A percentile compares a stretch with the other conserved stretches of the same genome.
These are phyloP conservation scores for Chironomus tentans DNA, from an alignment of 2,888 invertebrate species.

Conservation along the genomic window DNA sequence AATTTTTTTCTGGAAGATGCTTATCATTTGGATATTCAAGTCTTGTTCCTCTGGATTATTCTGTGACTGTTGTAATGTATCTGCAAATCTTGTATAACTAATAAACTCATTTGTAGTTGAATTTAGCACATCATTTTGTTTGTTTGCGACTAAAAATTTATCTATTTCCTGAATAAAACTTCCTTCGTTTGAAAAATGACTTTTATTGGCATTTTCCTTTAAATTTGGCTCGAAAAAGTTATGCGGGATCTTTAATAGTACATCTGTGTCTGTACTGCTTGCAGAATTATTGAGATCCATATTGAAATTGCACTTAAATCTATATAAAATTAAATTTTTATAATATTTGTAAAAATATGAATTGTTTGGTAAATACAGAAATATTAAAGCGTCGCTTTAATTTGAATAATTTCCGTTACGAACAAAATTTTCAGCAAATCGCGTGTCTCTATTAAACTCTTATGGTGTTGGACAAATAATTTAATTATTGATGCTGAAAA, in stretches of 20 bases:
- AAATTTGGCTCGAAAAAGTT: conserved; percentile 15
- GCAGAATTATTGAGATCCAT: conserved; percentile 16
- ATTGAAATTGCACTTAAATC: neutral
- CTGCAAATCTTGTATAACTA: conserved; percentile 56
- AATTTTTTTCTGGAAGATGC: conserved; percentile 60
- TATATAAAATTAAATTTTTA: too few relatives aligned
- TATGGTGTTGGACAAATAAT: too few relatives aligned
- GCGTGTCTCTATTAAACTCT: too few relatives aligned
- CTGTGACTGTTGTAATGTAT: conserved; percentile 40
- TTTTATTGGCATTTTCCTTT: neutral
- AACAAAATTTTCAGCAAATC: too few relatives aligned
- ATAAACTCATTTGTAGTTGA: conserved; percentile 34
- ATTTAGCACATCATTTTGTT: neutral
- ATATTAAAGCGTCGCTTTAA: too few relatives aligned
- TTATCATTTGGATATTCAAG: conserved; percentile 59
- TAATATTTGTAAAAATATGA: too few relatives aligned
- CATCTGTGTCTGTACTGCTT: conserved; percentile 9
- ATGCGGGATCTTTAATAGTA: conserved; percentile 3
- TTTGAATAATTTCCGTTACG: too few relatives aligned
- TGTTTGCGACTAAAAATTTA: conserved; percentile 33
- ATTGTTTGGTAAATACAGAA: too few relatives aligned
- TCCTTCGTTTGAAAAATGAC: conserved; percentile 28
- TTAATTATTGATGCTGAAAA: too few relatives aligned
- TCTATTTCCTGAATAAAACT: conserved; percentile 38
- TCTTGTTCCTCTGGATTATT: conserved; percentile 37